These are phyloP conservation scores for Trissolcus brochymenae DNA, from an alignment of 2,888 invertebrate genomes.

Conservation along the genomic window DNA sequence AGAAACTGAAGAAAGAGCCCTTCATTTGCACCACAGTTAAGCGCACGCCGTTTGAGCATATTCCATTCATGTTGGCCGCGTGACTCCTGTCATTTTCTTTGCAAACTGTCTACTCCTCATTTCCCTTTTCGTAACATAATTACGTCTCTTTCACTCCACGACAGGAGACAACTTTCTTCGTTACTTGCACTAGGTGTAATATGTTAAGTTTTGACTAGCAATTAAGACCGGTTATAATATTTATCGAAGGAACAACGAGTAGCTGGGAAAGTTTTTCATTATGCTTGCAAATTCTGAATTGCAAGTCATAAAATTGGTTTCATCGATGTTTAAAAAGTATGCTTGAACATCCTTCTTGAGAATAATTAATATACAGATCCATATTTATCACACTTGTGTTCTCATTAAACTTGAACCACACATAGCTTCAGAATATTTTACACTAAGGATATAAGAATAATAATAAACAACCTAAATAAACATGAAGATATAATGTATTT, in stretches of 20 bases:
- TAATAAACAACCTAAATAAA: background rate
- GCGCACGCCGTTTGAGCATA: constrained; percentile 24
- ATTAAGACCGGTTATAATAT: constrained; percentile 38
- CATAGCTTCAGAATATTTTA: no score
- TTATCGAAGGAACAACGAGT: constrained; percentile 34
- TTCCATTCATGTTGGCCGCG: constrained; percentile 27
- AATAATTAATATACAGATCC: no score
- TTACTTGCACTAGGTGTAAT: constrained; percentile 39
- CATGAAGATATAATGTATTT: background rate
- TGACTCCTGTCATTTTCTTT: constrained; percentile 30
- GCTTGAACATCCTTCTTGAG: no score
- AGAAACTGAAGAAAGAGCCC: constrained; percentile 18
- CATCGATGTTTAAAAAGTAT: no score
- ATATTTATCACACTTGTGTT: no score
- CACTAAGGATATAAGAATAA: no score
- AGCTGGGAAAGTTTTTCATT: constrained; percentile 24
- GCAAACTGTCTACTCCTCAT: constrained; percentile 44
- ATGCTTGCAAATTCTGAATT: constrained; percentile 59
- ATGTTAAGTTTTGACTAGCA: constrained; percentile 30
- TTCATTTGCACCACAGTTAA: constrained; percentile 3
- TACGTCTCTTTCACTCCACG: constrained; percentile 36
- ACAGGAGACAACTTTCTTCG: constrained; percentile 46
- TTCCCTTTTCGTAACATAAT: constrained; percentile 40
- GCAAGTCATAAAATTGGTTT: constrained; percentile 60
- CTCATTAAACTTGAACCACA: no score